Evolutionary conservation across 2,888 invertebrate genomes (phyloP), one percentile per base, ranked within the genome.

Genomic region (Drosophila aldrichi): DNA sequence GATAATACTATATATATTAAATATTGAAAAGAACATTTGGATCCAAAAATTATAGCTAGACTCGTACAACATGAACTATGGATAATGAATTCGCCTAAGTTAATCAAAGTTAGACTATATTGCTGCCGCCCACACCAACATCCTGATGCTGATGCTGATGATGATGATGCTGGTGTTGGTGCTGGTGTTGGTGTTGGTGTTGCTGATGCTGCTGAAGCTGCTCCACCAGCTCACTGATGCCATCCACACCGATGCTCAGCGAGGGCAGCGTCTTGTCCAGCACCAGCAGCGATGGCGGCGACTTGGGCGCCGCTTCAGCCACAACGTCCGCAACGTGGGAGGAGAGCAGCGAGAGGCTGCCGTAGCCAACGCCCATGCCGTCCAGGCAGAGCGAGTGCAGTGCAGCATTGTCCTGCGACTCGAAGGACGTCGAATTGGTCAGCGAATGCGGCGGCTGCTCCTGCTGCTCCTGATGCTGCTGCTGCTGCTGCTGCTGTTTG

Each of bases 241-340:
- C 91, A 61, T 92, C 92, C 10, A 92, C 92, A 32, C 91, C 90
- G 25, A 93, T 92, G 63, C 86, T 90, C 16, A 91, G 84, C 73
- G 79, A 91, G 68, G 89, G 88, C 67, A 93, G 80, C 40, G 92
- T 90, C 63, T 93, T 93, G 49, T 93, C 93, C 54, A 93, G 77
- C 64, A 91, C 91, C 71, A 93, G 75, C 29, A 93, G 76, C 2
- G 92, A 88, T 6, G 92, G 89, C 3, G 92, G 91, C 59, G 92
- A 89, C 61, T 91, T 92, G 41, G 90, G 80, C 10, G 74, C 80
- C 38, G 70, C 4, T 0, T 70, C 79, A 3, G 58, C 1, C 3
- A 18, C 46, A 18, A 38, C 14, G 6, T 81, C 67, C 51, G 81
- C 16, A 2, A 52, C 60, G 18, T 84, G 76, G 64, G 83, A 77